A percentile compares a stretch with the other conserved stretches of the same genome.
These are phyloP conservation scores for Heliconius melpomene DNA, from an alignment of 1,140 invertebrate species.

Conservation along the genomic window DNA sequence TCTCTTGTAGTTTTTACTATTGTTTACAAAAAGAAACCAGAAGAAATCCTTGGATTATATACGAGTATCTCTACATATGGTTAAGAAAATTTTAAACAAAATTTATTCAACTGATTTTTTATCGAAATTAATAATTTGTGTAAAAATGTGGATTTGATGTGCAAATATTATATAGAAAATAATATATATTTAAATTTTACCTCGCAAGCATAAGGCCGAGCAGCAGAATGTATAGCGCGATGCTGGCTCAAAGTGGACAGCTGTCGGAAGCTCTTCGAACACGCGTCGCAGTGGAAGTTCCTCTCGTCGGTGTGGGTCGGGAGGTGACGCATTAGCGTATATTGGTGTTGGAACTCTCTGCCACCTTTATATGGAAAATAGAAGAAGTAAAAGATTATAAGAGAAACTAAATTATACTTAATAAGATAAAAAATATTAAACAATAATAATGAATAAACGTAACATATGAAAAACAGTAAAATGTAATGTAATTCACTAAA, in stretches of 20 bases:
- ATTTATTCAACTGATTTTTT: too few species aligned
- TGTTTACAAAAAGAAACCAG: neutral
- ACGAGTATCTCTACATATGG: too few species aligned
- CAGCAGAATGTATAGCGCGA: constrained; percentile 87
- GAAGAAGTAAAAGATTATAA: neutral
- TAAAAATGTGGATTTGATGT: too few species aligned
- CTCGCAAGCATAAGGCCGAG: constrained; percentile 86
- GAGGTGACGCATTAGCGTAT: constrained; percentile 89
- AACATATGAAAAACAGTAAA: too few species aligned
- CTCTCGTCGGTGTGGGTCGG: constrained; percentile 92
- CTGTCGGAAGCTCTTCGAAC: constrained; percentile 90
- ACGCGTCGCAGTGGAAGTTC: constrained; percentile 89
- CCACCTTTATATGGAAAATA: constrained; percentile 68
- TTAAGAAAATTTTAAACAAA: too few species aligned
- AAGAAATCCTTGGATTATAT: neutral
- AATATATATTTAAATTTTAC: constrained; percentile 36
- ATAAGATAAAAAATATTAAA: too few species aligned
- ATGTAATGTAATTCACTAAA: too few species aligned
- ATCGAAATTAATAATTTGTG: too few species aligned
- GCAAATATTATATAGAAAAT: too few species aligned
- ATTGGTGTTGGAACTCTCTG: constrained; percentile 89
- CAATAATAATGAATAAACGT: too few species aligned
- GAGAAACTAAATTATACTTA: too few species aligned
- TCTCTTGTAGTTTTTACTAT: too few species aligned
- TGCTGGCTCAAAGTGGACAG: constrained; percentile 88